Evolutionary conservation across 2,113 vertebrate species (phyloP), one percentile per base, ranked within the genome.

Genomic region (Maccullochella peelii): DNA sequence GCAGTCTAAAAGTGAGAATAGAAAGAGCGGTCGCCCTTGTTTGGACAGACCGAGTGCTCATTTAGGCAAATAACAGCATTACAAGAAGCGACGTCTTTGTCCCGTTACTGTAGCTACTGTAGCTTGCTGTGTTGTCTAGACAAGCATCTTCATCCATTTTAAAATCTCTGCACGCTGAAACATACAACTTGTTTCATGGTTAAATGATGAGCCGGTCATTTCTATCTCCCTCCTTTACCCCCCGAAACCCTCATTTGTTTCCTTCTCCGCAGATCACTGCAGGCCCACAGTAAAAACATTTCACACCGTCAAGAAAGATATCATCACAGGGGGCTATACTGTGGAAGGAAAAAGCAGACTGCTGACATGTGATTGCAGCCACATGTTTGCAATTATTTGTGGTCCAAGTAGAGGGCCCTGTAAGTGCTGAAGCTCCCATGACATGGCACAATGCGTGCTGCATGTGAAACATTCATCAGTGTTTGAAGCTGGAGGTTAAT

Each of bases 401-500:
- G 61, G 9, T 77, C 18, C 8, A 4, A 61, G 49, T 3, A 10
- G 12, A 65, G 21, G 15, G 2, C 18, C 16, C 73, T n/a, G 33
- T 58, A 40, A 75, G 85, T 61, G 82, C 62, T 44, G 27, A 21
- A 9, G 55, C 69, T 87, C 69, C 71, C 69, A 57, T 36, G 58
- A 73, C 73, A 50, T 27, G 61, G 52, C 61, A 25, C 27, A 50
- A 76, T 18, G 55, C 55, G 73, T 5, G 3, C 27, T 62, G 14
- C 68, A 79, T 66, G 78, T 88, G 83, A 84, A 85, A 86, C 69
- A 44, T 82, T 86, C 44, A 77, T 86, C 68, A 77, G 68, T 70
- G 77, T 90, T 85, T 88, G 52, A 77, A 83, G 82, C 80, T 77
- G 49, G 20, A 71, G 18, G 57, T 94, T 86, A 93, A 93, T 94